Evolutionary conservation across 2,797 vertebrate species (phyloP).

Genomic region (Holocentrus rufus): DNA sequence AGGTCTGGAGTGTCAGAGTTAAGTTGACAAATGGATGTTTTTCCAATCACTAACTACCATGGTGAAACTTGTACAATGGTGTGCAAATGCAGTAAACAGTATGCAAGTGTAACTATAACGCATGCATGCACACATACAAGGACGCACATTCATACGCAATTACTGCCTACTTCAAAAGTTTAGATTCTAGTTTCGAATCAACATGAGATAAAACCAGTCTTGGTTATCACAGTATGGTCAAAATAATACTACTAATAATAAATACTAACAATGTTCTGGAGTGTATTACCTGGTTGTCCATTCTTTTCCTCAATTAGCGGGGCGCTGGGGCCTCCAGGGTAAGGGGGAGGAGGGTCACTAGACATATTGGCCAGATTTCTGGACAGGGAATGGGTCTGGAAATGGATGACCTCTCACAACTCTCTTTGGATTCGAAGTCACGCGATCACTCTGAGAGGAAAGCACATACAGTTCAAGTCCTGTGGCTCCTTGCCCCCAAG

Average conservation of each 20-base stretch:
- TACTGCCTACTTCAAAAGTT: too few relatives aligned
- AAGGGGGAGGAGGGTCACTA: constrained; percentile 94
- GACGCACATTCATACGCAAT: too few relatives aligned
- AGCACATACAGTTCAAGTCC: constrained; percentile 18
- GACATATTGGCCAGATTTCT: constrained; percentile 85
- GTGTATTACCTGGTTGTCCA: constrained; percentile 86
- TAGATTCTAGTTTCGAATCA: too few relatives aligned
- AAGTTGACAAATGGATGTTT: not conserved
- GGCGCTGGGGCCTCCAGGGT: constrained; percentile 92
- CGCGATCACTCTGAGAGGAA: constrained; percentile 43
- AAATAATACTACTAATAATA: too few relatives aligned
- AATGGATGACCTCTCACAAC: constrained; percentile 44
- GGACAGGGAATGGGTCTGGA: constrained; percentile 47
- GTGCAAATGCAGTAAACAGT: too few relatives aligned
- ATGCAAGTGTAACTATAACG: too few relatives aligned
- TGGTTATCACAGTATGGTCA: too few relatives aligned
- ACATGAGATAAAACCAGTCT: too few relatives aligned
- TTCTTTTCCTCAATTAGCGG: constrained; percentile 93
- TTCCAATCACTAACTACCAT: not conserved
- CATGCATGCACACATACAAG: too few relatives aligned
- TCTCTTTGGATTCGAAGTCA: constrained; percentile 6
- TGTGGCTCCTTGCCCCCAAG: constrained; percentile 37
- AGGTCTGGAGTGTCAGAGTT: not conserved
- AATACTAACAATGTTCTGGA: not conserved
- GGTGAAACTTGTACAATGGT: too few relatives aligned